Conservation (phyloP, 2,888 invertebrate species). For the Blastobasis adustella region DNA sequence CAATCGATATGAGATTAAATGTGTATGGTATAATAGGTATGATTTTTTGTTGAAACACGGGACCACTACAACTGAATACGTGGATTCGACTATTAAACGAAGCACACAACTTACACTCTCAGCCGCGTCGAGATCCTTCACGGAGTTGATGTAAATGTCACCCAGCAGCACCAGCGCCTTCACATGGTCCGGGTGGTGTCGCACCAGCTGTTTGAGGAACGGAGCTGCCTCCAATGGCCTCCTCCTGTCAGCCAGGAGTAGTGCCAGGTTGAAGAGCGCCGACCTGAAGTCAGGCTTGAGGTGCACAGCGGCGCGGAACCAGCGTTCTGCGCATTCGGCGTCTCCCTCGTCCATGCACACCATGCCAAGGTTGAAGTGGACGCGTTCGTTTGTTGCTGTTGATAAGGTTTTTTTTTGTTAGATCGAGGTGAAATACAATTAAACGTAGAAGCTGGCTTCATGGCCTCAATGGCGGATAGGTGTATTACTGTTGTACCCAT, state of each 20-base stretch:
- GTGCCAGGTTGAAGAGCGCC: slow-evolving; percentile 94
- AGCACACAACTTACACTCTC: slow-evolving; percentile 92
- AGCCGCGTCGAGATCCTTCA: slow-evolving; percentile 95
- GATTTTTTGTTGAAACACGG: too few species aligned
- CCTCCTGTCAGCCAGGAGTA: slow-evolving; percentile 90
- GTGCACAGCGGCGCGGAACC: slow-evolving; percentile 92
- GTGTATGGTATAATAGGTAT: too few species aligned
- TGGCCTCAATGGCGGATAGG: too few species aligned
- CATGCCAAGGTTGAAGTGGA: slow-evolving; percentile 97
- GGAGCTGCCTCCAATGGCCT: slow-evolving; percentile 94
- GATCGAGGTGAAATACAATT: too few species aligned
- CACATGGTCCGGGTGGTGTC: slow-evolving; percentile 93
- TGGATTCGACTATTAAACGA: too few species aligned
- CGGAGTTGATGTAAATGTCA: slow-evolving; percentile 96
- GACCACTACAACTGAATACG: too few species aligned
- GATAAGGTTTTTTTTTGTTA: not conserved
- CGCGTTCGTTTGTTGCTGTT: slow-evolving; percentile 89
- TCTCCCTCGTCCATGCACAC: slow-evolving; percentile 96
- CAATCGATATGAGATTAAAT: too few species aligned
- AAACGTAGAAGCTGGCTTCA: too few species aligned
- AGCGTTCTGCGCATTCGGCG: slow-evolving; percentile 90
- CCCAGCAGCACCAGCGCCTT: slow-evolving; percentile 95
- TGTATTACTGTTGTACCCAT: too few species aligned
- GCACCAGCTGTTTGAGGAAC: slow-evolving; percentile 91
- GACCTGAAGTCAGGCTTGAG: slow-evolving; percentile 93